Evolutionary conservation across 2,797 vertebrate species (phyloP), one percentile per base, ranked within the genome.

Genomic region (Hafferia zeledoni): DNA sequence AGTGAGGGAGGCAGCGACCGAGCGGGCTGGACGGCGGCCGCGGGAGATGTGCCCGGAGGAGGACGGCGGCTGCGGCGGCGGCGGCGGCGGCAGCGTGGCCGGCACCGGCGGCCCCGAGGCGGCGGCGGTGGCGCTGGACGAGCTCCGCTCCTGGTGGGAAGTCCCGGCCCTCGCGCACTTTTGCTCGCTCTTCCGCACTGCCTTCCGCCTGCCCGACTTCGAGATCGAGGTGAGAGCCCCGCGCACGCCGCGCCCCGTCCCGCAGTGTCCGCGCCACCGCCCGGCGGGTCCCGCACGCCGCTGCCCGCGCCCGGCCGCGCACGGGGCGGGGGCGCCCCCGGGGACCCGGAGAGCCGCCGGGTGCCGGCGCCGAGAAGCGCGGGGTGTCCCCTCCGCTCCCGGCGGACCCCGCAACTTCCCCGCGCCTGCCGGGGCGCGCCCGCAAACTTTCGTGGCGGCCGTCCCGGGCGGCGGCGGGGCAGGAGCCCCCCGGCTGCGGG

Each of bases 111-210:
- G 91, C 57, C 30, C 90, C 59, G 92, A 90, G 39, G 39, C 39
- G 90, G 87, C 89, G 86, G 63, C 77, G 33, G 80, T 47, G 61
- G 86, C 98, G 98, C 98, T 99, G 98, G 98, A 98, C 96, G 98
- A 99, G 98, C 98, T 99, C 97, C 99, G 99, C 98, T 99, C 98
- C 72, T 99, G 99, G 98, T 99, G 99, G 99, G 99, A 99, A 99
- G 99, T 99, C 95, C 99, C 99, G 98, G 99, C 99, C 98, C 99
- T 99, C 98, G 99, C 99, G 85, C 99, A 99, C 98, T 99, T 99
- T 98, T 99, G 99, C 96, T 99, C 99, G 46, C 98, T 99, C 87
- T 99, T 99, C 98, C 99, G 99, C 98, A 98, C 99, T 37, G 99
- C 99, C 60, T 99, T 99, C 98, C 98, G 98, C 83, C 98, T 99